Percentiles rank a stretch among this genome's conserved stretches.
phyloP scores from a whole-genome alignment of 2,797 vertebrate species.

The Euphonia xanthogaster region DNA sequence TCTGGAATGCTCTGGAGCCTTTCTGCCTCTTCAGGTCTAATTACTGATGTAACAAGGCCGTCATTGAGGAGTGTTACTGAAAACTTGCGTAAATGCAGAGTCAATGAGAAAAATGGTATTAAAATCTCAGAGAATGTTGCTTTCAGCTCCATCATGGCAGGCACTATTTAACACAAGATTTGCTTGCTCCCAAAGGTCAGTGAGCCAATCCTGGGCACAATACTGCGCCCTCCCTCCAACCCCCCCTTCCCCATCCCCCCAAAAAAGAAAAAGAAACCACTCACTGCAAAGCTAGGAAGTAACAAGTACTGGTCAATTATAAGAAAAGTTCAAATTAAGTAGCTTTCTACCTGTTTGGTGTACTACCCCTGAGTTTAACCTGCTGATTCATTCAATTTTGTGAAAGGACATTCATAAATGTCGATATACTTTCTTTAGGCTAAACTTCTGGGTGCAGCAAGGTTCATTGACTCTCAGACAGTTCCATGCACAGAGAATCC shows the following conservation, averaged over 20 bases:
- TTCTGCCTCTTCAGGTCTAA: background rate
- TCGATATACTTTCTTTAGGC: background rate
- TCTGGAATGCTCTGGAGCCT: background rate
- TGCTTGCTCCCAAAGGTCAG: background rate
- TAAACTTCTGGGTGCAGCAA: background rate
- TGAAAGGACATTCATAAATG: background rate
- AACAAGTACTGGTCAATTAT: background rate
- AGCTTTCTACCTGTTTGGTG: background rate
- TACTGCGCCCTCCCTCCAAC: background rate
- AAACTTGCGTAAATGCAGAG: background rate
- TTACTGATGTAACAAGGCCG: background rate
- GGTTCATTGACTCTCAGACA: background rate
- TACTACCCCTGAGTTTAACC: background rate
- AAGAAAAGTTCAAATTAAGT: background rate
- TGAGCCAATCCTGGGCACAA: background rate
- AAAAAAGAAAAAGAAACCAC: rapidly evolving
- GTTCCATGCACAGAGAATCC: background rate
- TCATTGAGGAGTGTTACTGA: background rate
- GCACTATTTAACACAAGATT: background rate
- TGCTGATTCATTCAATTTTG: background rate
- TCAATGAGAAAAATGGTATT: background rate
- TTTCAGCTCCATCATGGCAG: background rate
- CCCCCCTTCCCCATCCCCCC: background rate
- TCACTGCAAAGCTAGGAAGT: background rate
- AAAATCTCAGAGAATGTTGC: background rate